phyloP scores from a whole-genome alignment of 1,140 invertebrate species.

The Pseudomyrmex dendroicus region DNA sequence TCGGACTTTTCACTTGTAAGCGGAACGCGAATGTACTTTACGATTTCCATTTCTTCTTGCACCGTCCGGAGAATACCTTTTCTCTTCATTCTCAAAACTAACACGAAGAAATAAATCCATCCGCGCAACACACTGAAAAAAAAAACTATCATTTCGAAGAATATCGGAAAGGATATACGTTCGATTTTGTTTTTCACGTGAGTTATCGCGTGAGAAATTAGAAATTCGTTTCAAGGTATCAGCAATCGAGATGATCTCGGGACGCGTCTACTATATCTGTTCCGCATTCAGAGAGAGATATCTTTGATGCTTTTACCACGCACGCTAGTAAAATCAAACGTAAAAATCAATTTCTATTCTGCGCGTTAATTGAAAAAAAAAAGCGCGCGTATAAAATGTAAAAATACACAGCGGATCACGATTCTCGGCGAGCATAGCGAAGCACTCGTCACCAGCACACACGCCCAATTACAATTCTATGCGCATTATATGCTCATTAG shows the following conservation, averaged over 20 bases:
- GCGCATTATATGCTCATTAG: conserved; percentile 72
- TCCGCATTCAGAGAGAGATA: too few species aligned
- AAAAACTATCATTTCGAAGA: not conserved
- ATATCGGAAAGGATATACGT: not conserved
- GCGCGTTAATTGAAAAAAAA: too few species aligned
- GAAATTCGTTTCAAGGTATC: too few species aligned
- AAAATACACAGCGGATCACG: not conserved
- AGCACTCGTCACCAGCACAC: conserved; percentile 22
- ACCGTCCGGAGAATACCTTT: not conserved
- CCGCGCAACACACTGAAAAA: not conserved
- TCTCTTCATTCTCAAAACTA: not conserved
- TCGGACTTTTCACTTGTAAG: conserved; percentile 51
- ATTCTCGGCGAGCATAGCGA: conserved; percentile 25
- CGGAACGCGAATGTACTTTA: conserved; percentile 21
- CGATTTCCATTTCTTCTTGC: too few species aligned
- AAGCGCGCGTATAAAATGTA: too few species aligned
- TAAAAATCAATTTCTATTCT: too few species aligned
- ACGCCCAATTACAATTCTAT: conserved; percentile 65
- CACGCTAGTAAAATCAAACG: too few species aligned
- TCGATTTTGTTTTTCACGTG: not conserved
- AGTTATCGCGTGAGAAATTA: too few species aligned
- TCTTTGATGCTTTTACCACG: too few species aligned
- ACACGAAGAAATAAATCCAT: not conserved
- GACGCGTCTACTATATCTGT: too few species aligned
- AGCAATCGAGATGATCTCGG: too few species aligned